Percentiles rank a stretch among this genome's conserved stretches.
phyloP scores from a whole-genome alignment of 2,797 vertebrate species.

The Distichodus sexfasciatus region DNA sequence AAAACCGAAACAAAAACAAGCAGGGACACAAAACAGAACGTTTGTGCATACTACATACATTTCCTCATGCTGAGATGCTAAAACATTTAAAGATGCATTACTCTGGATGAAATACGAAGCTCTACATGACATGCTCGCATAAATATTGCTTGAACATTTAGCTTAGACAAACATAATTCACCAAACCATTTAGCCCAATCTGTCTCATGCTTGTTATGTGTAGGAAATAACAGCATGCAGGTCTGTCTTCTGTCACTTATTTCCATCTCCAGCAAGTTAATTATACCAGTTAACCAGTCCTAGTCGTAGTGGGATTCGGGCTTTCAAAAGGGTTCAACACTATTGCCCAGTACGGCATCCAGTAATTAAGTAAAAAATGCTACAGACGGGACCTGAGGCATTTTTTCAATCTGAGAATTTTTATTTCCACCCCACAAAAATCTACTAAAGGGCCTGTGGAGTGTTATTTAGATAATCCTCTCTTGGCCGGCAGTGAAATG shows the following conservation, averaged over 20 bases:
- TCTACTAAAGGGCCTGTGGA: neutral
- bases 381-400: constrained; percentile 3
- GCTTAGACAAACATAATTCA: neutral
- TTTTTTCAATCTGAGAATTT: constrained; percentile 30
- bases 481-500: constrained; percentile 7
- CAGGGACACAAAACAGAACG: neutral
- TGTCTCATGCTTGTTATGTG: neutral
- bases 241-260: neutral
- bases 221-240: neutral
- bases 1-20: constrained; percentile 7
- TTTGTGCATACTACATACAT: neutral
- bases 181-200: neutral
- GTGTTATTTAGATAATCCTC: constrained; percentile 26
- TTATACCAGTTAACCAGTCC: constrained; percentile 1
- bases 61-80: neutral
- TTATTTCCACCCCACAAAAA: neutral
- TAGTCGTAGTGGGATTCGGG: constrained; percentile 5
- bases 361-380: constrained; percentile 27
- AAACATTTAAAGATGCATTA: constrained; percentile 4
- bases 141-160: constrained; percentile 7
- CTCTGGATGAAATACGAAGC: constrained; percentile 7
- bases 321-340: constrained; percentile 5
- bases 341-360: constrained; percentile 12
- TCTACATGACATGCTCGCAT: constrained; percentile 1
- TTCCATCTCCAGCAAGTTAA: neutral